Conservation (phyloP, 2,888 invertebrate species). For the Blastobasis lacticolella region DNA sequence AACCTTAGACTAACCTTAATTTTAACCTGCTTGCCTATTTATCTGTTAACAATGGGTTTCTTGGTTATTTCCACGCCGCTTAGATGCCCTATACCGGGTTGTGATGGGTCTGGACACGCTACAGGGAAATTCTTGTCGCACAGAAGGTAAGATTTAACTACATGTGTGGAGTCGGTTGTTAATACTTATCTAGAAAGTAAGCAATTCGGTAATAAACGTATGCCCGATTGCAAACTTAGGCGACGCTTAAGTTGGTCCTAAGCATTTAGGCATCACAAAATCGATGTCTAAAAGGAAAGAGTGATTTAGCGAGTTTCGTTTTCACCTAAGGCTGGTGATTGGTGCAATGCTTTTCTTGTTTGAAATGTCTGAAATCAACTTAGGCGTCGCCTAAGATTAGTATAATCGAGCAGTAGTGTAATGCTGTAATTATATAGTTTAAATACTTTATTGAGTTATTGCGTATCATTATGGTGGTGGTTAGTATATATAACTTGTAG, state of each 20-base stretch:
- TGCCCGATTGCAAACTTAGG: not conserved
- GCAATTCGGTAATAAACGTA: not conserved
- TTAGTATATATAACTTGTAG: not conserved
- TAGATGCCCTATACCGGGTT: conserved; percentile 95
- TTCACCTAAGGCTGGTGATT: too few species aligned
- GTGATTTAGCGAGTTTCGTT: too few species aligned
- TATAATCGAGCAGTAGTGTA: too few species aligned
- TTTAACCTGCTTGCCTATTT: not conserved
- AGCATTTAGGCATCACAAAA: too few species aligned
- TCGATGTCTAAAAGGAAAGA: too few species aligned
- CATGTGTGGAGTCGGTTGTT: conserved; percentile 18
- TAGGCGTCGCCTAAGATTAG: too few species aligned
- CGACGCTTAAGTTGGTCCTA: too few species aligned
- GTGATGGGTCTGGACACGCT: conserved; percentile 98
- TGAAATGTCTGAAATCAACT: too few species aligned
- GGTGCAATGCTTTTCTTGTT: too few species aligned
- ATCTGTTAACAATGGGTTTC: conserved; percentile 42
- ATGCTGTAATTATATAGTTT: too few species aligned
- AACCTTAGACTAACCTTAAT: not conserved
- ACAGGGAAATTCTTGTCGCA: conserved; percentile 99
- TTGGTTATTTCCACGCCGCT: conserved; percentile 76
- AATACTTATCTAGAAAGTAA: conserved; percentile 20
- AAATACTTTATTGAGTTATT: too few species aligned
- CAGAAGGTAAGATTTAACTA: conserved; percentile 82
- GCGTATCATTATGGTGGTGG: too few species aligned